phyloP scores from a whole-genome alignment of 1,140 invertebrate species.

The Dinothrombium tinctorium region DNA sequence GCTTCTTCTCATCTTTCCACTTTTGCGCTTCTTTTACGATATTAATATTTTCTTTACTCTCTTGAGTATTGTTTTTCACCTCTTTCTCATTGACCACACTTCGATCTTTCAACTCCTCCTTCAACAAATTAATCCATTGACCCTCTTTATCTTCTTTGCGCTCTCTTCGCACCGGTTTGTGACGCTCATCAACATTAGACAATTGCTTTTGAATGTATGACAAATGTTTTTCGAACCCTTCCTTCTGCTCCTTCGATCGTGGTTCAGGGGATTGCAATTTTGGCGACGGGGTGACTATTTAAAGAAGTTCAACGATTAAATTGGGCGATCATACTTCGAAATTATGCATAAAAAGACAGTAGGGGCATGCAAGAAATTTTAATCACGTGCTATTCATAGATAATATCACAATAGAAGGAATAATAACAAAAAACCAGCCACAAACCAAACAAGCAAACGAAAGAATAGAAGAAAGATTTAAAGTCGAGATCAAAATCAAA shows the following conservation, averaged over 20 bases:
- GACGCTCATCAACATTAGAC: not conserved
- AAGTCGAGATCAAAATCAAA: too few relatives aligned
- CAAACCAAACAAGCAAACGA: not conserved
- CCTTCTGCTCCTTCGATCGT: too few relatives aligned
- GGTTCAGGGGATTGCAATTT: too few relatives aligned
- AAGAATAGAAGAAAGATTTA: not conserved
- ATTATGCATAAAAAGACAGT: too few relatives aligned
- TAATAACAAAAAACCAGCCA: not conserved
- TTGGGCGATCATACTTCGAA: too few relatives aligned
- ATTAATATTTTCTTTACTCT: slow-evolving; percentile 1
- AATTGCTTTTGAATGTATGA: slow-evolving; percentile 1
- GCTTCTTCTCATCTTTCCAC: slow-evolving; percentile 1
- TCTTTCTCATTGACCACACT: not conserved
- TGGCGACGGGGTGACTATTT: too few relatives aligned
- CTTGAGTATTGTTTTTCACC: not conserved
- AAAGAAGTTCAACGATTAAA: too few relatives aligned
- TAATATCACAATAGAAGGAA: slow-evolving; percentile 1
- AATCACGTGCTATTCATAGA: not conserved
- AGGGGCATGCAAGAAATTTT: not conserved
- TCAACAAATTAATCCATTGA: too few relatives aligned
- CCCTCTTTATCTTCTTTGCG: too few relatives aligned
- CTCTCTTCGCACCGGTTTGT: not conserved
- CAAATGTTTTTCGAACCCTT: too few relatives aligned
- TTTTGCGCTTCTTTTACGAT: slow-evolving; percentile 6
- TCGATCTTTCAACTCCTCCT: not conserved